Evolutionary conservation across 1,140 invertebrate species (phyloP), one percentile per base, ranked within the genome.

Genomic region (Drosophila yakuba): DNA sequence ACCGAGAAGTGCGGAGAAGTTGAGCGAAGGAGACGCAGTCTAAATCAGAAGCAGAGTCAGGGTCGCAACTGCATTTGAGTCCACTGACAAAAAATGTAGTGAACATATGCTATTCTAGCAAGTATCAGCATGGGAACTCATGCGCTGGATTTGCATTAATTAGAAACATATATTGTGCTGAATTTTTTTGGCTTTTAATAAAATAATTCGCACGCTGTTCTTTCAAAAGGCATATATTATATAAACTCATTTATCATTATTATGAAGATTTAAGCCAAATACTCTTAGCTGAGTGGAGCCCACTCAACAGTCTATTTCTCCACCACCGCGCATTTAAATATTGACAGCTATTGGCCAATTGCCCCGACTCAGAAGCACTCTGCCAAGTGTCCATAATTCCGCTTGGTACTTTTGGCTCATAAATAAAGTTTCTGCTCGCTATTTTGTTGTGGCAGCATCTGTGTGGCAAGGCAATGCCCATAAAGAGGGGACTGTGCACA

Each of bases 291-390:
- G 15, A 28, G n/a, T 77, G 51, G 23, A 44, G 23, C 0, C 15
- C 20, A 2, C n/a, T 20, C 15, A 20, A 8, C 17, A 8, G 12
- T 17, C 12, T 11, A 47, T 12, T 36, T 14, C 15, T 36, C 5
- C 32, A 11, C 23, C 25, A 15, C 14, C 60, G 36, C 12, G 54
- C 55, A 78, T 89, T 80, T 58, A 89, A 88, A 89, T 89, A 88
- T 88, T 88, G 84, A 84, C 84, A 88, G 84, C 84, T 72, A 80
- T 84, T 89, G 79, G 84, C 80, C 80, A 89, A 88, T 89, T 88
- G 81, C 64, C 66, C 67, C 73, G 72, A 54, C 75, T 66, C 80
- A 60, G 54, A 50, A 73, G 58, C 52, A 39, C 39, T 45, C 60
- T 69, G 75, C 81, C 80, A 75, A 83, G 64, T 79, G 80, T 74